Conservation (phyloP, 2,113 vertebrate genomes). For the rabbit (Oryctolagus cuniculus) region DNA sequence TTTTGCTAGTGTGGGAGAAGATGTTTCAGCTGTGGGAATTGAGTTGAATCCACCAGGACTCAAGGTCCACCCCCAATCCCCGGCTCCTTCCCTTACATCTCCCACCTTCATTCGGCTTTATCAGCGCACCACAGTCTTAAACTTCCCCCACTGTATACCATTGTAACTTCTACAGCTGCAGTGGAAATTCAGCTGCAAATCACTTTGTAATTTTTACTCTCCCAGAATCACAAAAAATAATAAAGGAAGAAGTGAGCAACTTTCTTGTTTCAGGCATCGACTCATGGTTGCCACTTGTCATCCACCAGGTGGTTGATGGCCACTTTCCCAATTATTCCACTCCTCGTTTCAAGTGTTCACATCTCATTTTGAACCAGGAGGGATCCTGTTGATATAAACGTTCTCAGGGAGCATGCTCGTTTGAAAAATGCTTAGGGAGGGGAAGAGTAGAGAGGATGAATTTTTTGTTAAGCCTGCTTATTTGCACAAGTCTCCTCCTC, state of each 20-base stretch:
- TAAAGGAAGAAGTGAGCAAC: background rate
- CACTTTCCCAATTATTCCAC: background rate
- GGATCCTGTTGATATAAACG: background rate
- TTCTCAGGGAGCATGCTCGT: background rate
- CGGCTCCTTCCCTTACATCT: background rate
- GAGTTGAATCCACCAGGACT: background rate
- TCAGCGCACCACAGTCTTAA: background rate
- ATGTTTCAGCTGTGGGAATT: background rate
- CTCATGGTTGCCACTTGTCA: conserved; percentile 7
- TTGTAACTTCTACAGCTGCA: background rate
- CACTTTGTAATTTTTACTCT: conserved; percentile 22
- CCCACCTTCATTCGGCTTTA: background rate
- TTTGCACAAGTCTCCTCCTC: background rate
- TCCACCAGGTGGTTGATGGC: conserved; percentile 35
- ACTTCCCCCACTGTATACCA: background rate
- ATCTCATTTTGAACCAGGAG: conserved; percentile 24
- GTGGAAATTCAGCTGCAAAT: conserved; percentile 21
- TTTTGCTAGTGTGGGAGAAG: background rate
- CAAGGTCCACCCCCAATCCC: background rate
- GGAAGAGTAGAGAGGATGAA: background rate
- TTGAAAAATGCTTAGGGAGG: background rate
- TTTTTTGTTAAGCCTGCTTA: conserved; percentile 20
- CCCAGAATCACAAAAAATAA: background rate
- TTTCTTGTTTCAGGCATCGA: background rate
- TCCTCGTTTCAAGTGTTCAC: background rate